Evolutionary conservation across 2,888 invertebrate genomes (phyloP).

Genomic region (Helleia helle): DNA sequence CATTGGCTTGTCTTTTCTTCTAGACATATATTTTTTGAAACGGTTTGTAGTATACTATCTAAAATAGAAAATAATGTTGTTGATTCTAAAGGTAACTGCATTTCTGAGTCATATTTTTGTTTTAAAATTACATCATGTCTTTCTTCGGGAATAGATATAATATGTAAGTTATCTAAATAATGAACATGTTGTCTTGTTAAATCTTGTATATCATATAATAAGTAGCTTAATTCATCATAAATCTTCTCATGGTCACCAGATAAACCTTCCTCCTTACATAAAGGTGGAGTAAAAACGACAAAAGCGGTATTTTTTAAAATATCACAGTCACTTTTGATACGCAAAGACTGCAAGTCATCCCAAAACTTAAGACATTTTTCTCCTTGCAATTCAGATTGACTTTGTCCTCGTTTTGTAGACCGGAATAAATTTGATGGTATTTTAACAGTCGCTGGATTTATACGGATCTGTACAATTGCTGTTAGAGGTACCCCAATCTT

Average conservation of each 20-base stretch:
- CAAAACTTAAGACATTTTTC: slow-evolving; percentile 48
- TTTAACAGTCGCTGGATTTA: slow-evolving; percentile 31
- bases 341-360: slow-evolving; percentile 46
- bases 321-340: slow-evolving; percentile 38
- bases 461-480: slow-evolving; percentile 55
- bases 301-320: slow-evolving; percentile 55
- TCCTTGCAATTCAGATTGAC: slow-evolving; percentile 44
- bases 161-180: slow-evolving; percentile 61
- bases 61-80: slow-evolving; percentile 46
- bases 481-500: slow-evolving; percentile 52
- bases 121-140: slow-evolving; percentile 17
- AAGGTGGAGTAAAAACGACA: slow-evolving; percentile 54
- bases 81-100: slow-evolving; percentile 43
- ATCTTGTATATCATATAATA: slow-evolving; percentile 71
- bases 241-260: slow-evolving; percentile 49
- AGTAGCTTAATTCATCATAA: slow-evolving; percentile 64
- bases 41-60: slow-evolving; percentile 43
- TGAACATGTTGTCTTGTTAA: slow-evolving; percentile 56
- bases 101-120: neutral
- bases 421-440: slow-evolving; percentile 41
- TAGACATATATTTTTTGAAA: slow-evolving; percentile 23
- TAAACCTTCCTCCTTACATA: slow-evolving; percentile 38
- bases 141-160: slow-evolving; percentile 39
- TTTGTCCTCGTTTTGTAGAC: slow-evolving; percentile 50
- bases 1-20: slow-evolving; percentile 11